Conservation (phyloP, 35 echinoderm and acorn worm species). For the Nesometra sesokonis region DNA sequence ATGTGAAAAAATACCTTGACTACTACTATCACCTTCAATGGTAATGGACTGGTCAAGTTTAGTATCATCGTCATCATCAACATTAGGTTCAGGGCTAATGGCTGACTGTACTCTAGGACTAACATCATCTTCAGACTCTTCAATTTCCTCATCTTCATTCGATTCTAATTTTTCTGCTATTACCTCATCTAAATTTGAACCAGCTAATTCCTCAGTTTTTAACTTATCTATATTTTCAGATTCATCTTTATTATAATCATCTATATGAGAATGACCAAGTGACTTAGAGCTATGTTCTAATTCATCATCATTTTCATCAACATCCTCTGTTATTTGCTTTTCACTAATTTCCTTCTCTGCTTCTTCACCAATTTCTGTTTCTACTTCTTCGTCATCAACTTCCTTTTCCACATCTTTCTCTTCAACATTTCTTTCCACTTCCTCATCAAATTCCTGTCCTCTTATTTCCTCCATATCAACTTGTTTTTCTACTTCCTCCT, state of each 20-base stretch:
- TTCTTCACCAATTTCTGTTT: conserved; percentile 4
- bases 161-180: too few relatives aligned
- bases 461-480: background rate
- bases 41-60: background rate
- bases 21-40: background rate
- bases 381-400: conserved; percentile 3
- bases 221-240: background rate
- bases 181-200: background rate
- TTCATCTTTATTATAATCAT: too few relatives aligned
- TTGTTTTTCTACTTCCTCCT: background rate
- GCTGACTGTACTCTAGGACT: too few relatives aligned
- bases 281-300: background rate
- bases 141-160: too few relatives aligned
- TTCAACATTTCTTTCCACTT: too few relatives aligned
- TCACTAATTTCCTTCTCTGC: background rate
- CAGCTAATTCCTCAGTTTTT: background rate
- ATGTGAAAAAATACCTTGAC: background rate
- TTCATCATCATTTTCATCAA: background rate
- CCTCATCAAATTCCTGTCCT: too few relatives aligned
- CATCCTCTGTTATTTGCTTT: too few relatives aligned
- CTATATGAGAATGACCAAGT: too few relatives aligned
- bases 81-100: background rate
- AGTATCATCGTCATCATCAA: background rate
- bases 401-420: conserved; percentile 9
- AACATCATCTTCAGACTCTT: too few relatives aligned